A percentile compares a stretch with the other conserved stretches of the same genome.
phyloP scores from a whole-genome alignment of 2,888 invertebrate genomes.

The Druceiella hillmani region DNA sequence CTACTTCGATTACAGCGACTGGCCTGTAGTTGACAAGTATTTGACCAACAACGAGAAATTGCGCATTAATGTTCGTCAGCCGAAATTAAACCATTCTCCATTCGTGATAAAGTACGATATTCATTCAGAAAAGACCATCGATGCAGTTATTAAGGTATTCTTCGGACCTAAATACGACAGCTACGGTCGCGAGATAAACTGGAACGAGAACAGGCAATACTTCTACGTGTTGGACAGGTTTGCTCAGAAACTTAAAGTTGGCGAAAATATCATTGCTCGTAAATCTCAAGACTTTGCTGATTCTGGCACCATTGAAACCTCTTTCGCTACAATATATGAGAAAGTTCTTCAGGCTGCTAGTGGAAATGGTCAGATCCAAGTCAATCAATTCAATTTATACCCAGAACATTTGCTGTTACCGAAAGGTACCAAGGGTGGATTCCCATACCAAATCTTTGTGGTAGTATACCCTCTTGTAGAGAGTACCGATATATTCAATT shows the following conservation, averaged over 20 bases:
- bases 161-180: conserved; percentile 57
- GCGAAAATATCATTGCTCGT: conserved; percentile 53
- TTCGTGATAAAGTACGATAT: conserved; percentile 44
- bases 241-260: conserved; percentile 42
- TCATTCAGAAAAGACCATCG: conserved; percentile 35
- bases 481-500: too few species aligned
- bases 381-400: conserved; percentile 49
- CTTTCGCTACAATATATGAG: conserved; percentile 49
- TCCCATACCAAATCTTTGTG: conserved; percentile 48
- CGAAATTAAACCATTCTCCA: conserved; percentile 49
- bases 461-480: conserved; percentile 46
- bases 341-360: conserved; percentile 38
- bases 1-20: conserved; percentile 53
- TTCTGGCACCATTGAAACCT: conserved; percentile 51
- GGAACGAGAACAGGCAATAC: conserved; percentile 21
- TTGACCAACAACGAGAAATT: conserved; percentile 31
- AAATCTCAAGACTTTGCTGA: conserved; percentile 51
- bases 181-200: conserved; percentile 39
- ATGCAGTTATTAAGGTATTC: conserved; percentile 52
- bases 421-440: conserved; percentile 51
- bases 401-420: conserved; percentile 55
- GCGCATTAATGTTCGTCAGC: conserved; percentile 36
- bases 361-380: conserved; percentile 20
- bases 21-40: conserved; percentile 50
- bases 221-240: conserved; percentile 31